Conservation (phyloP, 2,797 vertebrate species). For the Vipera ursinii region DNA sequence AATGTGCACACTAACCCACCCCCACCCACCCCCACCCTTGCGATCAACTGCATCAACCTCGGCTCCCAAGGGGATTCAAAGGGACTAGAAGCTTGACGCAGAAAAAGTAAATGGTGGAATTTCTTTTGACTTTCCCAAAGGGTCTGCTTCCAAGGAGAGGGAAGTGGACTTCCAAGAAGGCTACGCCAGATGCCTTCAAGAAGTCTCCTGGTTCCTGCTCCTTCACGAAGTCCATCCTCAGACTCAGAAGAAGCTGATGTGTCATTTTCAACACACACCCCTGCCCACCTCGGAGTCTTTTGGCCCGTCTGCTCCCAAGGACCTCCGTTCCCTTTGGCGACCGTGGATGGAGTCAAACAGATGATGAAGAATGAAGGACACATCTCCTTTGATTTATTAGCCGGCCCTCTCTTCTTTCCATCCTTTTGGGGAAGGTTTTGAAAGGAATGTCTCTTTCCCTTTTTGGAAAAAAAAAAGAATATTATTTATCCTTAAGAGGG, state of each 20-base stretch:
- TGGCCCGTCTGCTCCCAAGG: constrained; percentile 46
- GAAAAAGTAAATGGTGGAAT: background rate
- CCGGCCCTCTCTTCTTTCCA: constrained; percentile 49
- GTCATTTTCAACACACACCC: constrained; percentile 56
- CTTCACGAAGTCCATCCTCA: constrained; percentile 65
- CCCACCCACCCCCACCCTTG: too few species aligned
- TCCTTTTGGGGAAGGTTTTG: constrained; percentile 41
- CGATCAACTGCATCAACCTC: background rate
- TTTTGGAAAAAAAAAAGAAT: too few species aligned
- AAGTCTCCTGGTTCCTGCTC: constrained; percentile 72
- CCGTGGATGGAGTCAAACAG: constrained; percentile 74
- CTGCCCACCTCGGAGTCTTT: background rate
- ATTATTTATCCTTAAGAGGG: too few species aligned
- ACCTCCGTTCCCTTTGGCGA: constrained; percentile 70
- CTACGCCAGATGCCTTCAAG: constrained; percentile 70
- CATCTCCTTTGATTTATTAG: constrained; percentile 53
- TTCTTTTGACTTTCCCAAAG: constrained; percentile 7
- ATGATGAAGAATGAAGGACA: background rate
- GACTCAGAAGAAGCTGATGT: constrained; percentile 54
- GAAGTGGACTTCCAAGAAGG: constrained; percentile 71
- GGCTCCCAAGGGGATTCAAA: background rate
- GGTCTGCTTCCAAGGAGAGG: constrained; percentile 48
- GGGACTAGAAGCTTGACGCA: accelerated
- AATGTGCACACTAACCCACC: background rate
- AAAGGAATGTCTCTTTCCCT: background rate